phyloP scores from a whole-genome alignment of 2,888 invertebrate species.

The Pheosia gnoma region DNA sequence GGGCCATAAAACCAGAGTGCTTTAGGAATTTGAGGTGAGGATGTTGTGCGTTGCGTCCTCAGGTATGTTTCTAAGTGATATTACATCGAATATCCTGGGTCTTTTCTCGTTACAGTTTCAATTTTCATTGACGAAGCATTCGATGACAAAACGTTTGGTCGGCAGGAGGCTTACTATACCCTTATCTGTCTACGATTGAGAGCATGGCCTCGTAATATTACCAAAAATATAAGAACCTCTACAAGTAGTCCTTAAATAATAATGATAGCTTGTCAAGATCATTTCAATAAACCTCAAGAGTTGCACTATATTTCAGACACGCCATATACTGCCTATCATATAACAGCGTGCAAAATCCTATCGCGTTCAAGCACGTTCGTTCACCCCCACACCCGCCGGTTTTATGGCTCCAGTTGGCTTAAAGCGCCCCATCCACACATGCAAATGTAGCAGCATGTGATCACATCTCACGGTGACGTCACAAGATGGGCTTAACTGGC shows the following conservation, averaged over 20 bases:
- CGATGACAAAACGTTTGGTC: too few relatives aligned
- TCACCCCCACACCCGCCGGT: neutral
- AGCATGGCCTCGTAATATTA: too few relatives aligned
- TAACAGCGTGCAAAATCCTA: neutral
- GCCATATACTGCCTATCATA: neutral
- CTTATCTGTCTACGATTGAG: too few relatives aligned
- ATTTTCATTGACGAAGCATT: too few relatives aligned
- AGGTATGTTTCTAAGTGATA: too few relatives aligned
- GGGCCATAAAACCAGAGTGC: neutral
- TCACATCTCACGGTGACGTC: constrained; percentile 6
- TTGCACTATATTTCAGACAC: neutral
- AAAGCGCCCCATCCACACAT: neutral
- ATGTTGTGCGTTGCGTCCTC: neutral
- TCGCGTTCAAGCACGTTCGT: neutral
- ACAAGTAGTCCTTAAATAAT: too few relatives aligned
- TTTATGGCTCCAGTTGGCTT: constrained; percentile 10
- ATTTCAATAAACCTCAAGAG: too few relatives aligned
- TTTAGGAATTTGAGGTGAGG: neutral
- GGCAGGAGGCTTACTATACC: too few relatives aligned
- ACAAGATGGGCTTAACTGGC: neutral
- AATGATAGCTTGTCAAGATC: too few relatives aligned
- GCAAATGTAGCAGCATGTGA: constrained; percentile 6
- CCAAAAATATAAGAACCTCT: too few relatives aligned
- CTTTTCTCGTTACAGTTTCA: too few relatives aligned
- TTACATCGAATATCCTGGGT: too few relatives aligned